Evolutionary conservation across 2,888 invertebrate genomes (phyloP), one percentile per base, ranked within the genome.

Genomic region (Phengaris alcon): DNA sequence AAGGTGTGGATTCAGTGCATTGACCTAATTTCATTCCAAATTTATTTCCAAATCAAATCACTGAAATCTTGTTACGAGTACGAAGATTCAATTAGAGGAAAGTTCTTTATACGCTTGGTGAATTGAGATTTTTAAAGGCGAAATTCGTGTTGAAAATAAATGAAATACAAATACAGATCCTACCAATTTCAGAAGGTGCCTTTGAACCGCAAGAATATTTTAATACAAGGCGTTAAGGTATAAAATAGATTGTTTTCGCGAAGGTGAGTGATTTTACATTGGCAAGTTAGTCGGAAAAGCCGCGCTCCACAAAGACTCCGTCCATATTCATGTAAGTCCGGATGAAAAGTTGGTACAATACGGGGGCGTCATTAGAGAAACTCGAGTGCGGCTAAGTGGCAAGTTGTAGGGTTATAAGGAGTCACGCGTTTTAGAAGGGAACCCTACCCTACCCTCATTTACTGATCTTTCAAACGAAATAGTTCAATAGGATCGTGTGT

Each of bases 271-370:
- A 64, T 76, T 76, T 75, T 75, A 52, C 55, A 75, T 78, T 77
- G 73, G 72, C 54, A 75, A 74, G 76, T 79, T 80, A 77, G 81
- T 82, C 82, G 81, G 79, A 84, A 82, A 72, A 72, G 77, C 77
- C 69, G 82, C 82, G 80, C 77, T 78, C 77, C 76, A 85, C 86
- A 86, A 85, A 85, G 84, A 82, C 82, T 80, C 76, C 76, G 78
- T 81, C 83, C 86, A 87, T 87, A 87, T 87, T 88, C 87, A 88
- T 84, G 84, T 83, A 82, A 78, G 84, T 81, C 83, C 81, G 83
- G 84, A 81, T 83, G 85, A 85, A 86, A 88, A 88, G 85, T 88
- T 88, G 83, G 85, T 85, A 88, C 88, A 88, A 88, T 88, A 79
- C 84, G 81, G 82, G 79, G 82, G 84, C 87, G 84, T 88, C 88